Evolutionary conservation across 2,113 vertebrate genomes (phyloP).

Genomic region (Prinia subflava): DNA sequence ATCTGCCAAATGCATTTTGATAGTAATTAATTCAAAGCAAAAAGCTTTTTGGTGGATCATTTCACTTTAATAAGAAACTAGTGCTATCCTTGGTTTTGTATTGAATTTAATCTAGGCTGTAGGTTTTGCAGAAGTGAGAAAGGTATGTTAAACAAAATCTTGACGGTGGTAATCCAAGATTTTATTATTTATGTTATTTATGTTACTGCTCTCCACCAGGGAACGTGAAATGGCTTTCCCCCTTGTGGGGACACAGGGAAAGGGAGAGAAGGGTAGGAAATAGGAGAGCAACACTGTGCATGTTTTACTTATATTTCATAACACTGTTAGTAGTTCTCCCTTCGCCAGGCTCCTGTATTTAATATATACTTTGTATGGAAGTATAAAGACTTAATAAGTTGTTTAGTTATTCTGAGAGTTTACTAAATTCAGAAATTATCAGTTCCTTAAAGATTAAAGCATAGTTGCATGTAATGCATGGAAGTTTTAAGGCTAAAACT

Average conservation of each 20-base stretch:
- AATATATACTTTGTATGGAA: background rate
- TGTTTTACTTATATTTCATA: background rate
- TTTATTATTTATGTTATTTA: background rate
- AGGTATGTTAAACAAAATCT: background rate
- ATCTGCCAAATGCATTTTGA: background rate
- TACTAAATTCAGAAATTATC: background rate
- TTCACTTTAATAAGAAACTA: background rate
- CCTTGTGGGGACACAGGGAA: rapidly evolving
- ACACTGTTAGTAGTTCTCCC: background rate
- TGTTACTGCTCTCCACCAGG: background rate
- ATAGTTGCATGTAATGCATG: background rate
- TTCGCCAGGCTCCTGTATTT: background rate
- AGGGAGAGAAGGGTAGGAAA: background rate
- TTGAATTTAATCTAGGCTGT: background rate
- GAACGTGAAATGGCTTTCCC: background rate
- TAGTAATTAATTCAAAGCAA: background rate
- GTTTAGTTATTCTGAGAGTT: background rate
- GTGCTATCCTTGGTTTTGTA: background rate
- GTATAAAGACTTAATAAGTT: background rate
- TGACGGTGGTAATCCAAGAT: background rate
- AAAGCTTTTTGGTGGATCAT: background rate
- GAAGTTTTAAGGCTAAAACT: background rate
- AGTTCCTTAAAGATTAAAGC: background rate
- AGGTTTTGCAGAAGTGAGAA: background rate
- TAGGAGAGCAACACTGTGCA: background rate